Evolutionary conservation across 2,113 vertebrate species (phyloP).

Genomic region (Dolichallabes microphthalmus): DNA sequence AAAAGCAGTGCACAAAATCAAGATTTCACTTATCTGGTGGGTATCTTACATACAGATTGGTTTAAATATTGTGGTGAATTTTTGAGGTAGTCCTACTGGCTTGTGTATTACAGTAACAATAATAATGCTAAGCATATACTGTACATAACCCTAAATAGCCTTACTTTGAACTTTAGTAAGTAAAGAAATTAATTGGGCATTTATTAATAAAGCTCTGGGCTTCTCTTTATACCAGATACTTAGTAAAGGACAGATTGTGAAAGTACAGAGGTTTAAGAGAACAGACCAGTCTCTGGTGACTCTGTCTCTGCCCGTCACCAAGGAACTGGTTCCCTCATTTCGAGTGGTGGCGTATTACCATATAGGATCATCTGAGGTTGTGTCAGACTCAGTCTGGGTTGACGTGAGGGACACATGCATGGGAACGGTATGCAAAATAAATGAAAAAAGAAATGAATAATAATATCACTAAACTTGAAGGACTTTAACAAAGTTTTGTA

Average conservation of each 20-base stretch:
- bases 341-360: constrained; percentile 68
- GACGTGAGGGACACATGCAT: too few relatives aligned
- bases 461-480: too few relatives aligned
- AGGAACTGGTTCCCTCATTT: constrained; percentile 66
- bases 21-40: constrained; percentile 65
- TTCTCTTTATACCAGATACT: constrained; percentile 52
- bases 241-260: constrained; percentile 61
- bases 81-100: neutral
- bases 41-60: constrained; percentile 11
- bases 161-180: neutral
- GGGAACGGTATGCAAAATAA: too few relatives aligned
- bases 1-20: constrained; percentile 37
- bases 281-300: constrained; percentile 61
- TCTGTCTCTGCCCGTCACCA: constrained; percentile 46
- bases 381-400: too few relatives aligned
- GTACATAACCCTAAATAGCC: neutral
- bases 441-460: too few relatives aligned
- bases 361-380: too few relatives aligned
- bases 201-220: too few relatives aligned
- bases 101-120: neutral
- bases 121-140: constrained; percentile 13
- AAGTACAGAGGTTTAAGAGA: constrained; percentile 49
- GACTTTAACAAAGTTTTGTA: too few relatives aligned
- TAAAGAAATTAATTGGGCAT: neutral
- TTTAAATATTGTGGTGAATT: neutral